Base-by-base conservation (phyloP, 2,888 invertebrate genomes). In the Fabriciana adippe region DNA sequence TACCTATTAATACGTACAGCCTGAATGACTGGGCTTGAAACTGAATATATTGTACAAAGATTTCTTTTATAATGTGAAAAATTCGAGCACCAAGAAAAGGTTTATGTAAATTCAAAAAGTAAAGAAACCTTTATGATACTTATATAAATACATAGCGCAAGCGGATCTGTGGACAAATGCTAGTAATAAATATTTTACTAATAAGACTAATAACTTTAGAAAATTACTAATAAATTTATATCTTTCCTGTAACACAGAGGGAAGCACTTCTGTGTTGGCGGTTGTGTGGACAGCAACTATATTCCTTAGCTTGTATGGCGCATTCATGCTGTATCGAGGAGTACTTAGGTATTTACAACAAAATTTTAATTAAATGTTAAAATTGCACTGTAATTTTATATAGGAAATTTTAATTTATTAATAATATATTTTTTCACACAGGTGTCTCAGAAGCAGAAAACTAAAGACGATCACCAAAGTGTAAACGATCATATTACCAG, bases 381-480 rank as follows among this genome's bases (percentile, higher is more conserved):
- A 51, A 15, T 51, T n/a, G 16, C 4, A 16, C 50, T n/a, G 15
- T 16, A 51, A 51, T 16, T 5, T 51, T 51, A 16, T 51, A 15
- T 15, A 16, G 2, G 3, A 2, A 11, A 50, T 18, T 21, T 47
- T 6, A 11, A 5, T 60, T 62, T 35, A 13, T 35, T 57, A 48
- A 18, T 53, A 16, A 51, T 53, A n/a, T 51, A 13, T 31, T 26
- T 16, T 63, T 61, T 6, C 73, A 78, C 76, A 8, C 82, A 92
- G 92, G 73, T 90, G 89, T 76, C 80, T 90, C 68, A 84, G 88
- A 69, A 90, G 89, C 84, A 82, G 85, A 75, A 85, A 82, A 78
- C 71, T 89, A 84, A 92, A 92, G 76, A 82, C 84, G 60, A 81
- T 92, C 71, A 88, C 91, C 68, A 92, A 92, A 79, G 92, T 92